Conservation (phyloP, 2,113 vertebrate genomes). For the Jacana jacana region DNA sequence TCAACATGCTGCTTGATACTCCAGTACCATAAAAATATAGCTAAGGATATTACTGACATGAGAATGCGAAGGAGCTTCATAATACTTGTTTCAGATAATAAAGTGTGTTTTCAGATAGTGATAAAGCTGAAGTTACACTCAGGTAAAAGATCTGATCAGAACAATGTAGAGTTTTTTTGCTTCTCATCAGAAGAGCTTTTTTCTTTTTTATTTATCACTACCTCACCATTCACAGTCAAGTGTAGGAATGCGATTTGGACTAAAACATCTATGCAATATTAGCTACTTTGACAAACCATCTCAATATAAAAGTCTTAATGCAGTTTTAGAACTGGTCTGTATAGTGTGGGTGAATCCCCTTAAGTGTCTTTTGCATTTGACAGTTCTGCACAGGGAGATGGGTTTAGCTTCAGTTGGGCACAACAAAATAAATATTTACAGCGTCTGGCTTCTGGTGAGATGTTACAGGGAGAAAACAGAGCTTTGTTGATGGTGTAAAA, state of each 20-base stretch:
- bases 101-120: not conserved
- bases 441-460: not conserved
- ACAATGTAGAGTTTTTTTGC: not conserved
- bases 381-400: not conserved
- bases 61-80: not conserved
- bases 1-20: not conserved
- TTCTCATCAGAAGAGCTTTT: not conserved
- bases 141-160: not conserved
- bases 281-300: not conserved
- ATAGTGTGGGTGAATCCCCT: not conserved
- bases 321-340: not conserved
- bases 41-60: not conserved
- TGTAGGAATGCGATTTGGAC: not conserved
- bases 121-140: not conserved
- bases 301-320: not conserved
- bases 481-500: not conserved
- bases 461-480: not conserved
- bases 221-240: not conserved
- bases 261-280: not conserved
- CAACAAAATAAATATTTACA: not conserved
- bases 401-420: not conserved
- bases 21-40: not conserved
- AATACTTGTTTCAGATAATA: not conserved
- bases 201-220: not conserved
- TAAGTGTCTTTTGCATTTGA: not conserved